Evolutionary conservation across 2,888 invertebrate species (phyloP).

Genomic region (Hydriomena furcata): DNA sequence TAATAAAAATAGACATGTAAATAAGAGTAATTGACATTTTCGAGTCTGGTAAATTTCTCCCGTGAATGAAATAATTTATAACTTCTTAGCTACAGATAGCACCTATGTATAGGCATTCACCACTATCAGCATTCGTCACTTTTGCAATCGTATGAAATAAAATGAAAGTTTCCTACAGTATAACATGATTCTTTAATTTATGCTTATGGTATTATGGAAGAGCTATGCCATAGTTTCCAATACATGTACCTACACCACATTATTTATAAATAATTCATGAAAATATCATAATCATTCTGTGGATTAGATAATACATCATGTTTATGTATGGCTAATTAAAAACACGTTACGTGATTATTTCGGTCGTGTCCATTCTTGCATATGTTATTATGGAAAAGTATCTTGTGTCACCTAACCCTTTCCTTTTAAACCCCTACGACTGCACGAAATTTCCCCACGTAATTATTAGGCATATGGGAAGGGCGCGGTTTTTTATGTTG

Average conservation of each 20-base stretch:
- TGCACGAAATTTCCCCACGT: slow-evolving; percentile 64
- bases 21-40: not conserved
- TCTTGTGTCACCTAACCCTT: slow-evolving; percentile 47
- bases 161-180: slow-evolving; percentile 13
- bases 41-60: not conserved
- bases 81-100: not conserved
- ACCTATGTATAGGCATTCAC: no score
- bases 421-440: slow-evolving; percentile 57
- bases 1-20: slow-evolving; percentile 18
- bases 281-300: slow-evolving; percentile 17
- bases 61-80: not conserved
- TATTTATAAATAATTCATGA: not conserved
- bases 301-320: slow-evolving; percentile 20
- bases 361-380: slow-evolving; percentile 24
- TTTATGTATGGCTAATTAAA: slow-evolving; percentile 28
- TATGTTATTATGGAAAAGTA: slow-evolving; percentile 32
- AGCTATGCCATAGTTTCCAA: slow-evolving; percentile 18
- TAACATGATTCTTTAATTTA: slow-evolving; percentile 2
- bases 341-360: slow-evolving; percentile 26
- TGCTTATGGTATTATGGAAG: slow-evolving; percentile 6
- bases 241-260: slow-evolving; percentile 3
- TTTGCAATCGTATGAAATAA: not conserved
- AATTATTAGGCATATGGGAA: slow-evolving; percentile 58
- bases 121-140: no score
- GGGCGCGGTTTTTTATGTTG: slow-evolving; percentile 64